Conservation (phyloP, 2,113 vertebrate species). For the Oncorhynchus tshawytscha region DNA sequence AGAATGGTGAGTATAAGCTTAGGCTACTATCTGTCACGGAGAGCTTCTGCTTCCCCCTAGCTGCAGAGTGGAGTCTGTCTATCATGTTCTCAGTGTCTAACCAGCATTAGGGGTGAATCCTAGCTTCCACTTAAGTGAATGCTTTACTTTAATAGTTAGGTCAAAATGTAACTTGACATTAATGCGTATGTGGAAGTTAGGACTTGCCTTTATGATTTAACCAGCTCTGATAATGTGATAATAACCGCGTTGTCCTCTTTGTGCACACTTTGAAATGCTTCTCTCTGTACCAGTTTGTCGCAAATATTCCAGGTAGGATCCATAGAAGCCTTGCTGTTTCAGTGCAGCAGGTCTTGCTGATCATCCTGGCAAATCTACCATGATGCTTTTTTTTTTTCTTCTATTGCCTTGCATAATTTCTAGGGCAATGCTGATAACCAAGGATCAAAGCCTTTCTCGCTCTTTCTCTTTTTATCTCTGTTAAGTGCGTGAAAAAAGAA, state of each 20-base stretch:
- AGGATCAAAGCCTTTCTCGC: neutral
- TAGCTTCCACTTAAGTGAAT: no score
- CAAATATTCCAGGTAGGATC: neutral
- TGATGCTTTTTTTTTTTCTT: neutral
- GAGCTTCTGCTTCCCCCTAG: conserved; percentile 37
- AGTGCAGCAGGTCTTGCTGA: neutral
- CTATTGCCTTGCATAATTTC: neutral
- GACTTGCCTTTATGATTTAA: neutral
- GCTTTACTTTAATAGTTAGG: no score
- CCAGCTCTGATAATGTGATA: neutral
- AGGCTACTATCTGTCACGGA: neutral
- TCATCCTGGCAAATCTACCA: neutral
- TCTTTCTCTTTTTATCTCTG: conserved; percentile 15
- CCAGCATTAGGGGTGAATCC: no score
- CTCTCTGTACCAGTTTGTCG: neutral
- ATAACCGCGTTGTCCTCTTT: neutral
- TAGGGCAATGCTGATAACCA: neutral
- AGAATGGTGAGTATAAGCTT: conserved; percentile 40
- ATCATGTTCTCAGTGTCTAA: no score
- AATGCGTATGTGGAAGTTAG: no score
- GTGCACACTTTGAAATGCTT: neutral
- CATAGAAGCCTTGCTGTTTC: neutral
- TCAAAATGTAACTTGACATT: no score
- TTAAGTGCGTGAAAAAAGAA: conserved; percentile 77
- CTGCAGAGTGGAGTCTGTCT: neutral